Base-by-base conservation (phyloP, 1,140 invertebrate species). In the Atta colombica region DNA sequence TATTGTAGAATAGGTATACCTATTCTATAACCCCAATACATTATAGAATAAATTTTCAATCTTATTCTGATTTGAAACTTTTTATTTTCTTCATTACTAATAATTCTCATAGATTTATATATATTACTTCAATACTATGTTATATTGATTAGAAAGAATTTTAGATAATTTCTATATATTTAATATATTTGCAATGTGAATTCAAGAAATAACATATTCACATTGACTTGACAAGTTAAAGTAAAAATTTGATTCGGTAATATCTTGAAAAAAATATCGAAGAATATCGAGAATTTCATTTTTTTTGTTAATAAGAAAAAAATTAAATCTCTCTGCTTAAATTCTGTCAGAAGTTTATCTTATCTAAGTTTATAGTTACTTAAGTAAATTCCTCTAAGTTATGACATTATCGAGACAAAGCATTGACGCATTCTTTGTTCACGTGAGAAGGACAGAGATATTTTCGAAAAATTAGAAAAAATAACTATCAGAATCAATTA, bases 301-400 rank as follows among this genome's bases (percentile, higher is more conserved):
- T 35, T 39, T 35, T 58, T 7, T 74, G 25, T 74, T 21, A 74
- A 74, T 39, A 58, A 2, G n/a, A 8, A 7, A 12, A 39, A 5
- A 60, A 14, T 18, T 5, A 74, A 0, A 0, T 3, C 31, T 31
- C 4, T 28, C 0, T 45, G 16, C 6, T 72, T 49, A 69, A 0
- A 71, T 8, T 55, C 14, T 28, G 7, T 49, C 25, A 25, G 1
- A 21, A 39, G 12, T 58, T 58, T 35, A 21, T 75, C 72, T 75
- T 75, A 75, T 75, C 53, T 74, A 21, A 28, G 12, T 74, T 55
- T 25, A 25, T 25, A n/a, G 1, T 75, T 60, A 25, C 14, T 35
- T 77, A 39, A 16, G 31, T 16, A 25, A 6, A 77, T 39, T 14
- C 4, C 4, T 25, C 14, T 25, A 77, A 21, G n/a, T 39, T 60